Conservation (phyloP, 2,888 invertebrate species). For the Hypolimnas misippus region DNA sequence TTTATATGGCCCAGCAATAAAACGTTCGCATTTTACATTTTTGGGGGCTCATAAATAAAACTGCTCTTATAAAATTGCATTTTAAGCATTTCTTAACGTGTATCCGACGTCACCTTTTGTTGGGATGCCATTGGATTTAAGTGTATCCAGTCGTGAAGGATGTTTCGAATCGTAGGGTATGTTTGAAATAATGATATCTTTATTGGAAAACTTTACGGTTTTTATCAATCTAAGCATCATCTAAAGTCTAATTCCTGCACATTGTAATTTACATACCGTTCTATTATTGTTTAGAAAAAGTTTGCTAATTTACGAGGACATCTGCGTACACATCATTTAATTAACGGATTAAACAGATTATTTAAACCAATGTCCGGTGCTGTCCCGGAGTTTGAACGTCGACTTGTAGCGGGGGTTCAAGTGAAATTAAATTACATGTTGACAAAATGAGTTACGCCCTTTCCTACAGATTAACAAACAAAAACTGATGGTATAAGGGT, state of each 20-base stretch:
- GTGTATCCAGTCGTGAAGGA: neutral
- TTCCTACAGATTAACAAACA: constrained; percentile 84
- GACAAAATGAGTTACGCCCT: constrained; percentile 84
- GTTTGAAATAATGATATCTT: constrained; percentile 4
- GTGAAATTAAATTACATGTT: constrained; percentile 82
- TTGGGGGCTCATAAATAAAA: constrained; percentile 80
- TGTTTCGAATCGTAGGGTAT: neutral
- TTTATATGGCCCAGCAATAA: constrained; percentile 80
- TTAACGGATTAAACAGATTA: constrained; percentile 67
- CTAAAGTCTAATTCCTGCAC: no score
- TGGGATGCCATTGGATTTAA: constrained; percentile 28
- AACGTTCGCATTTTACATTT: constrained; percentile 83
- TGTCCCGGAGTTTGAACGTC: constrained; percentile 55
- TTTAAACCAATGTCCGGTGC: constrained; percentile 64
- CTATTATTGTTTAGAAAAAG: neutral
- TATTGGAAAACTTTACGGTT: no score
- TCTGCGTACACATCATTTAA: constrained; percentile 64
- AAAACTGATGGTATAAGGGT: constrained; percentile 82
- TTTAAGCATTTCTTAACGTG: constrained; percentile 79
- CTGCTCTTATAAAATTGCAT: constrained; percentile 79
- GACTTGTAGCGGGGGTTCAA: constrained; percentile 67
- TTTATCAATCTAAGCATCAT: neutral
- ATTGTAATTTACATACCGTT: neutral
- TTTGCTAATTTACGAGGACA: constrained; percentile 33
- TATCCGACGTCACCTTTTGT: constrained; percentile 65